Base-by-base conservation (phyloP, 1,140 invertebrate genomes). In the Rhizoglyphus robini region DNA sequence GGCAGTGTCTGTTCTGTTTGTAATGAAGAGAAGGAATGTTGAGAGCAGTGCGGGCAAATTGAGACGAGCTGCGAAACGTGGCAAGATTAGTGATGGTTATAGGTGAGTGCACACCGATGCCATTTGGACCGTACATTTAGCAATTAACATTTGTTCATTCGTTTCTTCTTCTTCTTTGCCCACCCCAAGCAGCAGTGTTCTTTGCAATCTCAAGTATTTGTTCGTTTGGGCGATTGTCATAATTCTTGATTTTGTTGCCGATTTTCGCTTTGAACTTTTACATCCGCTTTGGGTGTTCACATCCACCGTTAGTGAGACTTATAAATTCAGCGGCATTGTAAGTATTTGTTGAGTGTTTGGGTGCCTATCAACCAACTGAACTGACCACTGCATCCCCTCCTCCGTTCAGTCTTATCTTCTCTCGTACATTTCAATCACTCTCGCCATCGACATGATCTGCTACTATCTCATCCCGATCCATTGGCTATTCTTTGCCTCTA, bases 391-490 rank as follows among this genome's bases (percentile, higher is more conserved):
- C 61, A 30, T 23, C 58, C 8, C 23, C 18, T 11, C 60, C 2
- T 20, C 2, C 32, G n/a, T 61, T 65, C 81, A 96, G 92, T 91
- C 92, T 76, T 97, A 98, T 79, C 95, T 94, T 72, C 86, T 97
- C 71, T 93, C 98, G 79, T 97, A 98, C 80, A 87, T 98, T 71
- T 96, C 91, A 77, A 90, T 99, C 76, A 92, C 94, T 71, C 83
- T 98, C 68, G 97, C 93, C 69, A 96, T 94, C 71, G 95, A 99
- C 79, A 88, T 98, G 83, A 88, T 98, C 78, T 98, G 93, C 82
- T 96, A 94, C 80, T 92, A 98, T 79, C 96, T 98, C 77, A 96
- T 99, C 81, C 96, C 96, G 67, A 86, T 97, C 70, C 90, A 96
- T 76, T 96, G 92, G 87, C 82, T 96, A 73, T 95, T 96, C 77